These are phyloP conservation scores for Mystacides longicornis DNA, from an alignment of 2,888 invertebrate genomes.

Conservation along the genomic window DNA sequence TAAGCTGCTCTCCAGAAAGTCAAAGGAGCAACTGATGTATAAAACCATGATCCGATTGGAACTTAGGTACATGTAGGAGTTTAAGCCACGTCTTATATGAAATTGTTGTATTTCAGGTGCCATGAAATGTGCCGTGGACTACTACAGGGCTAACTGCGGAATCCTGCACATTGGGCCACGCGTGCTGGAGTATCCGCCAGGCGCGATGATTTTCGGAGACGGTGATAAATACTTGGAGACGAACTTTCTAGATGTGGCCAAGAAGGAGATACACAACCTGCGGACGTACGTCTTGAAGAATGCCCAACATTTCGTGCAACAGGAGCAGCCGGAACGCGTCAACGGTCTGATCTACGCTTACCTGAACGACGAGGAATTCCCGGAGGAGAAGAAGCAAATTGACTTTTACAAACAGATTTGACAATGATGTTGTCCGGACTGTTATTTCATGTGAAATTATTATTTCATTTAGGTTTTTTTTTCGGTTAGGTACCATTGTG, in stretches of 20 bases:
- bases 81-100: no score
- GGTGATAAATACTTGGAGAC: constrained; percentile 38
- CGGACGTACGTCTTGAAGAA: constrained; percentile 40
- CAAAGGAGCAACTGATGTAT: no score
- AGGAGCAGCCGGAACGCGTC: constrained; percentile 47
- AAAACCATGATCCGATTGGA: no score
- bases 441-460: background rate
- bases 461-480: background rate
- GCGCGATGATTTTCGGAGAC: constrained; percentile 41
- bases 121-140: constrained; percentile 50
- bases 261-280: constrained; percentile 38
- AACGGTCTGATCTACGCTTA: constrained; percentile 46
- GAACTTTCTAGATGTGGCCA: constrained; percentile 35
- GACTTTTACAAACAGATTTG: no score
- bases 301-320: constrained; percentile 49
- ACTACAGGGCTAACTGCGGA: constrained; percentile 47
- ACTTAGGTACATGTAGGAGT: no score
- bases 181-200: constrained; percentile 36
- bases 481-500: no score
- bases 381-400: background rate
- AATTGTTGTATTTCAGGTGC: constrained; percentile 37
- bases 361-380: constrained; percentile 25
- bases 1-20: no score
- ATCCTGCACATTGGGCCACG: constrained; percentile 32
- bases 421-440: background rate